Base-by-base conservation (phyloP, 1,140 invertebrate genomes). In the Drosophila ambigua region DNA sequence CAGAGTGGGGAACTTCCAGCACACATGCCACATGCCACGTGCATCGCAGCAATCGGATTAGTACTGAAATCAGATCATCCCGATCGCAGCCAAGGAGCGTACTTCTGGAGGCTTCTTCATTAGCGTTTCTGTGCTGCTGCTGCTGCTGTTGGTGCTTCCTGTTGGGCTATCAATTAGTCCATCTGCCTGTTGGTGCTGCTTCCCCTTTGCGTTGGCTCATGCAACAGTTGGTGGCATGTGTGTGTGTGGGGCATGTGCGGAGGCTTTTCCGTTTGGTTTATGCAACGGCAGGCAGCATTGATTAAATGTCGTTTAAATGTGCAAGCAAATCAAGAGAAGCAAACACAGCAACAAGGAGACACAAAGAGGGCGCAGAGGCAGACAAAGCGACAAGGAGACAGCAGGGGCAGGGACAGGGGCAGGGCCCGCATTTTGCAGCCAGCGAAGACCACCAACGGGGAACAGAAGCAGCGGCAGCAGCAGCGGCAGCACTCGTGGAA, bases 231-330 rank as follows among this genome's bases (percentile, higher is more conserved):
- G 53, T 39, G 66, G 43, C 44, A 48, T 50, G 41, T 51, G 61
- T 57, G 45, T 44, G 39, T 46, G 39, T 50, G 7, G n/a, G 16
- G 16, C 16, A 16, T 54, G 7, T 26, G 13, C 43, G 52, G 35
- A 72, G 77, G 63, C 55, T 62, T 66, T 67, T 68, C 65, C 66
- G 71, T 78, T 65, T 67, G 79, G 75, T 67, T 78, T 61, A 45
- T 81, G 68, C 62, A 67, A 54, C 50, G 60, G 68, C 73, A 73
- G 73, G 41, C 59, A 63, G 66, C 74, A 75, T 87, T 85, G 82
- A 87, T 87, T 87, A 85, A 85, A 87, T 81, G 82, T 87, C 81
- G 78, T 60, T 85, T 85, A 78, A 85, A 74, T 87, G 73, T 77
- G 82, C 81, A 80, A 84, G 81, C 81, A 85, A 81, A 87, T 85